These are phyloP conservation scores for Pygmarrhopalites habei DNA, from an alignment of 1,140 invertebrate species.

Conservation along the genomic window DNA sequence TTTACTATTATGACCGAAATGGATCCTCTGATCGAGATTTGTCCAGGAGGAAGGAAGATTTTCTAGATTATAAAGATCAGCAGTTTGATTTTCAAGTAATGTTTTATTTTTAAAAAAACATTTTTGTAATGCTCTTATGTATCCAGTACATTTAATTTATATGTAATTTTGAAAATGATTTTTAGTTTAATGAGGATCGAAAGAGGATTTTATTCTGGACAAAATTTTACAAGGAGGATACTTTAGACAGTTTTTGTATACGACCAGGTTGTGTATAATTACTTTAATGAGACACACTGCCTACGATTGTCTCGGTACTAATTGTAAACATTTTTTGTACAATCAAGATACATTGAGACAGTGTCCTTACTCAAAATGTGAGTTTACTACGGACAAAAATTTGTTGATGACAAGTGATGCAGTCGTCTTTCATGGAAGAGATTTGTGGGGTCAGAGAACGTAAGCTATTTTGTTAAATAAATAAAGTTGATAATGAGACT, in stretches of 20 bases:
- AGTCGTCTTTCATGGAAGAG: constrained; percentile 36
- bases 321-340: too few relatives aligned
- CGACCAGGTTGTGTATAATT: too few relatives aligned
- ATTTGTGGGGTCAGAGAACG: not conserved
- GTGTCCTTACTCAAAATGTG: constrained; percentile 35
- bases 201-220: constrained; percentile 30
- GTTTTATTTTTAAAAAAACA: too few relatives aligned
- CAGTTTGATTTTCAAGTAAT: too few relatives aligned
- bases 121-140: too few relatives aligned
- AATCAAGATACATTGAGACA: not conserved
- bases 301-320: too few relatives aligned
- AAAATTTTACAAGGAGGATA: constrained; percentile 19
- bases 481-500: not conserved
- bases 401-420: constrained; percentile 22
- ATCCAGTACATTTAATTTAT: not conserved
- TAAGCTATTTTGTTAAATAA: not conserved
- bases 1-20: too few relatives aligned
- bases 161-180: not conserved
- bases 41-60: too few relatives aligned
- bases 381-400: constrained; percentile 29
- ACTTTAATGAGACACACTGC: too few relatives aligned
- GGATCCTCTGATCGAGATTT: too few relatives aligned
- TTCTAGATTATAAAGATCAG: too few relatives aligned
- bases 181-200: not conserved
- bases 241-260: constrained; percentile 11